These are phyloP conservation scores for Anas georgica DNA, from an alignment of 2,797 vertebrate species.

Conservation along the genomic window DNA sequence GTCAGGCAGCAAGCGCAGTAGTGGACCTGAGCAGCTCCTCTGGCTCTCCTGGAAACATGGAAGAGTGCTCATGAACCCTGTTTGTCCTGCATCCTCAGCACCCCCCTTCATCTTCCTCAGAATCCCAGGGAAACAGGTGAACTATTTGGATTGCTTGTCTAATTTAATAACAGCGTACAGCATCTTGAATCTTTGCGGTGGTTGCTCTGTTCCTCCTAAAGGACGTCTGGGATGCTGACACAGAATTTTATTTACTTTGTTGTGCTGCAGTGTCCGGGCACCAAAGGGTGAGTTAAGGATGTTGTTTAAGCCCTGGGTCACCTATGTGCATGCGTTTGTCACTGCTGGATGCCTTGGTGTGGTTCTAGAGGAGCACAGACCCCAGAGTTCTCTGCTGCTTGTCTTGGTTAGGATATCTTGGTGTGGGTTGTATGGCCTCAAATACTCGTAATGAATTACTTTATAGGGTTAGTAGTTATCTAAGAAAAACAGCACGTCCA, in stretches of 20 bases:
- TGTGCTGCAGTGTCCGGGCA: neutral
- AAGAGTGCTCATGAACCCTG: neutral
- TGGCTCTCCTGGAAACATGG: neutral
- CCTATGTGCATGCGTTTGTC: neutral
- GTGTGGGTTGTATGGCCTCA: neutral
- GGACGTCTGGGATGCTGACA: neutral
- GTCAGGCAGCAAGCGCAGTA: fast-evolving
- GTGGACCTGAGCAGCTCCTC: fast-evolving
- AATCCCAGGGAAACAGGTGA: neutral
- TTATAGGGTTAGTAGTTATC: neutral
- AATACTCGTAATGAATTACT: fast-evolving
- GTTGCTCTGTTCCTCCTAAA: neutral
- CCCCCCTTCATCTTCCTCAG: neutral
- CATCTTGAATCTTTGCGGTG: neutral
- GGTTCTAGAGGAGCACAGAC: neutral
- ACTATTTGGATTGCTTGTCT: neutral
- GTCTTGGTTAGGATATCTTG: neutral
- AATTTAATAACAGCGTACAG: neutral
- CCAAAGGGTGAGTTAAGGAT: neutral
- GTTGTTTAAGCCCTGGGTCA: neutral
- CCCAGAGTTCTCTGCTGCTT: neutral
- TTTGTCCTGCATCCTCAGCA: neutral
- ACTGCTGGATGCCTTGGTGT: neutral
- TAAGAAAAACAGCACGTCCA: fast-evolving
- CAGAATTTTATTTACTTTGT: neutral